These are phyloP conservation scores for Scytalopus superciliaris DNA, from an alignment of 2,113 vertebrate genomes.

Conservation along the genomic window DNA sequence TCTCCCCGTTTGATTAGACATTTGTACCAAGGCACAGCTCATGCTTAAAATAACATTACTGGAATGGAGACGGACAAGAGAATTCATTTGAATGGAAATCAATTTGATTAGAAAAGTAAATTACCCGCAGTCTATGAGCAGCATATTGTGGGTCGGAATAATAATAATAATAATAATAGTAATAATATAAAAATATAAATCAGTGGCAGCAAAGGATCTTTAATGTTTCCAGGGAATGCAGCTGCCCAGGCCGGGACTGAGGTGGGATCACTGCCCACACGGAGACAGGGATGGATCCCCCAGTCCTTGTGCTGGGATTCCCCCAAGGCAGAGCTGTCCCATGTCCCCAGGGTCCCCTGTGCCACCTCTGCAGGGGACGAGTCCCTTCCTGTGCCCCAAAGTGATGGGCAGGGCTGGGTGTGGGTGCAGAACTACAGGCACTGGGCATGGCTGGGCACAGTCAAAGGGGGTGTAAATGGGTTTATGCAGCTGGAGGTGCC, in stretches of 20 bases:
- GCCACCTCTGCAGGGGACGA: background rate
- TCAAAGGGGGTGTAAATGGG: fast-evolving
- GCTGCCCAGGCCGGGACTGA: background rate
- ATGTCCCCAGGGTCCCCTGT: fast-evolving
- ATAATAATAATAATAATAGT: conserved; percentile 5
- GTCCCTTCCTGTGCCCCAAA: fast-evolving
- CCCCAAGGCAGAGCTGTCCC: background rate
- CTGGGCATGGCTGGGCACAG: fast-evolving
- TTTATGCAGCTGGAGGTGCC: background rate
- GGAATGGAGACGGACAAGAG: conserved; percentile 61
- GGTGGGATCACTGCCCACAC: background rate
- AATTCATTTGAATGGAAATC: conserved; percentile 63
- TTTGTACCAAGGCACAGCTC: conserved; percentile 24
- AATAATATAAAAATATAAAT: background rate
- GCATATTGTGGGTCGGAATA: background rate
- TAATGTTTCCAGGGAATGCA: background rate
- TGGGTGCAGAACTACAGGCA: fast-evolving
- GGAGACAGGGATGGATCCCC: background rate
- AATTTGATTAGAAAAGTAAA: conserved; percentile 68
- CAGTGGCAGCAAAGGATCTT: background rate
- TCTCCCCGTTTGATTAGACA: conserved; percentile 42
- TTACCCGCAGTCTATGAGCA: conserved; percentile 11
- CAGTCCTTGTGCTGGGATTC: background rate
- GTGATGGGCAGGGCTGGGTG: fast-evolving
- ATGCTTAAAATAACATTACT: conserved; percentile 63